Conservation (phyloP, 2,113 vertebrate genomes). For the Nipponia nippon region DNA sequence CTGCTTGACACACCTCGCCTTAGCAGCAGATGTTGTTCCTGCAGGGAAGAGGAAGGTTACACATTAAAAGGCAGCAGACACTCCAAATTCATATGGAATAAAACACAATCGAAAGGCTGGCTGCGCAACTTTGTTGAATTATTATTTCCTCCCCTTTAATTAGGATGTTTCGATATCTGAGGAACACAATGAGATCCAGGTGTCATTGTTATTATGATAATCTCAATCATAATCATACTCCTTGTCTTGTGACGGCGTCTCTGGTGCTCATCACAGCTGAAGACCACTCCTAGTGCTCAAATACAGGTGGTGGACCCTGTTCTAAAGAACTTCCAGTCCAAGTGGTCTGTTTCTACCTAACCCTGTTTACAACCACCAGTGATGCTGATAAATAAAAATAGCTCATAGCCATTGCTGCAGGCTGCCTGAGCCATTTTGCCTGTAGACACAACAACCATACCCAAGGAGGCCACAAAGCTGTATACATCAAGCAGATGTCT, state of each 20-base stretch:
- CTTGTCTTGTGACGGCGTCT: neutral
- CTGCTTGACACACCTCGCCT: neutral
- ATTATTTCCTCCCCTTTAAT: neutral
- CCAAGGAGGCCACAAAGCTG: neutral
- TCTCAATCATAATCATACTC: neutral
- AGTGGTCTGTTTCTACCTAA: neutral
- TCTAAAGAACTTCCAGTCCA: neutral
- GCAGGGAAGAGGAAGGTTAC: neutral
- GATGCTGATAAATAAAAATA: neutral
- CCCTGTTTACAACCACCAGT: neutral
- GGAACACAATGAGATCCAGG: neutral
- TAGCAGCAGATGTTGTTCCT: neutral
- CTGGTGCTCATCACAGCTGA: neutral
- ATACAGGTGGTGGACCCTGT: neutral
- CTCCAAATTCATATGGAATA: neutral
- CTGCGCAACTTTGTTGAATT: neutral
- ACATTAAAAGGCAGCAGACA: conserved; percentile 14
- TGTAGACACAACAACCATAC: neutral
- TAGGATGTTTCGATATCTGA: neutral
- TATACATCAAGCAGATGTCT: neutral
- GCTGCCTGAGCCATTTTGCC: neutral
- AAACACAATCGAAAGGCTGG: neutral
- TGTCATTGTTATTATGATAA: neutral
- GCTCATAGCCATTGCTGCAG: neutral
- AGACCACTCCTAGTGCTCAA: neutral